phyloP scores from a whole-genome alignment of 2,113 vertebrate genomes.

The Ahaetulla prasina region DNA sequence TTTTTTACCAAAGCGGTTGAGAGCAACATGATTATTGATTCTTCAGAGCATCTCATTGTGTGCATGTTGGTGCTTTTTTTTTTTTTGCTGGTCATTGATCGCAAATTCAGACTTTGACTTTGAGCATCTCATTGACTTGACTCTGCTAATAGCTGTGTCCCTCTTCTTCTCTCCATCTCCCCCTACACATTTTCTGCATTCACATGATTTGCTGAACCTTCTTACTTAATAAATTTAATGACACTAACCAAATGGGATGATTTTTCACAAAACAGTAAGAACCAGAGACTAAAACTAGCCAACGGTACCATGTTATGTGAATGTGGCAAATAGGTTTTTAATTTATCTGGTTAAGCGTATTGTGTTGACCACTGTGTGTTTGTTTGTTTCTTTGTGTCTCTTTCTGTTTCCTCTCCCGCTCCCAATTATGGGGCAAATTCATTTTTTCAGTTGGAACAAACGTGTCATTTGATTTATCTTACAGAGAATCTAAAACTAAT shows the following conservation, averaged over 20 bases:
- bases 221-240: neutral
- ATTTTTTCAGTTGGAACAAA: constrained; percentile 52
- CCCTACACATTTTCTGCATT: neutral
- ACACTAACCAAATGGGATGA: neutral
- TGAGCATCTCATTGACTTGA: neutral
- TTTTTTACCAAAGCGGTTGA: neutral
- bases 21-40: neutral
- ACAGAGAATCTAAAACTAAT: constrained; percentile 58
- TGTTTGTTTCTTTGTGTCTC: neutral
- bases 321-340: neutral
- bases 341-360: neutral
- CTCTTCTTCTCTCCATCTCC: neutral
- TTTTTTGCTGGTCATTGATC: neutral
- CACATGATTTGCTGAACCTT: neutral
- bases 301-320: neutral
- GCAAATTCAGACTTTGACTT: neutral
- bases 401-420: neutral
- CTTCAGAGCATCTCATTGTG: neutral
- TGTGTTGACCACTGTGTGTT: neutral
- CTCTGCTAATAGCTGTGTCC: constrained; percentile 3
- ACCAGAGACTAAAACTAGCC: neutral
- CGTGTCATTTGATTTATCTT: constrained; percentile 57
- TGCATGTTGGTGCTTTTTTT: neutral
- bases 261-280: neutral
- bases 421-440: constrained; percentile 43